A percentile compares a stretch with the other conserved stretches of the same genome.
phyloP scores from a whole-genome alignment of 2,113 vertebrate genomes.

The Silurus glanis region DNA sequence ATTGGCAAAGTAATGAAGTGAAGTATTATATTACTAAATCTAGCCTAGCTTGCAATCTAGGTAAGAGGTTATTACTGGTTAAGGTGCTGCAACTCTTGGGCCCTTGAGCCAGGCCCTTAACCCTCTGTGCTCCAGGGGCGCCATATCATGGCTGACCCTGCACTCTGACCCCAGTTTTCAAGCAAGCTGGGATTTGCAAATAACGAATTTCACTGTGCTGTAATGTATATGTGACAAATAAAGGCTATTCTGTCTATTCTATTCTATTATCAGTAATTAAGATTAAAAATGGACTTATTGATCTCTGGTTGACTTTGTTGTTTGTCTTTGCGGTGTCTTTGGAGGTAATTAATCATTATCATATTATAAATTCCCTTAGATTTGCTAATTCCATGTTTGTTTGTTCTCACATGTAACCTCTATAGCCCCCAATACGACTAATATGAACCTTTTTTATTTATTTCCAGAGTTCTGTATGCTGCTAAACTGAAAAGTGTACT shows the following conservation, averaged over 20 bases:
- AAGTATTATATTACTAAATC: neutral
- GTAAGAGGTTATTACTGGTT: neutral
- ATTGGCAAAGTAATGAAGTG: neutral
- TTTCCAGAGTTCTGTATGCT: constrained; percentile 75
- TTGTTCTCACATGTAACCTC: neutral
- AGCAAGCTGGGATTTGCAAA: no score
- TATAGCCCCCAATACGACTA: neutral
- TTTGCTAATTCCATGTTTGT: neutral
- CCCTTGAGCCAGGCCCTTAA: no score
- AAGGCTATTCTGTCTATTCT: no score
- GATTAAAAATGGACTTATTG: neutral
- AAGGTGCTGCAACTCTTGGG: no score
- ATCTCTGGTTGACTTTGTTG: neutral
- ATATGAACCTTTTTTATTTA: constrained; percentile 13
- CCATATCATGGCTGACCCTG: no score
- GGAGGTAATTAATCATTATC: neutral
- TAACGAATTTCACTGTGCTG: no score
- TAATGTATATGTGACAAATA: no score
- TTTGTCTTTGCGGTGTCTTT: neutral
- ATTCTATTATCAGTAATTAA: neutral
- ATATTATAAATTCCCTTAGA: neutral
- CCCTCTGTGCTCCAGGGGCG: no score
- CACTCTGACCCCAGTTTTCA: no score
- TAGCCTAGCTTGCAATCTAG: neutral
- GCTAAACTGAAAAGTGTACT: constrained; percentile 61